These are phyloP conservation scores for Prosapia bicincta DNA, from an alignment of 2,888 invertebrate genomes.

Conservation along the genomic window DNA sequence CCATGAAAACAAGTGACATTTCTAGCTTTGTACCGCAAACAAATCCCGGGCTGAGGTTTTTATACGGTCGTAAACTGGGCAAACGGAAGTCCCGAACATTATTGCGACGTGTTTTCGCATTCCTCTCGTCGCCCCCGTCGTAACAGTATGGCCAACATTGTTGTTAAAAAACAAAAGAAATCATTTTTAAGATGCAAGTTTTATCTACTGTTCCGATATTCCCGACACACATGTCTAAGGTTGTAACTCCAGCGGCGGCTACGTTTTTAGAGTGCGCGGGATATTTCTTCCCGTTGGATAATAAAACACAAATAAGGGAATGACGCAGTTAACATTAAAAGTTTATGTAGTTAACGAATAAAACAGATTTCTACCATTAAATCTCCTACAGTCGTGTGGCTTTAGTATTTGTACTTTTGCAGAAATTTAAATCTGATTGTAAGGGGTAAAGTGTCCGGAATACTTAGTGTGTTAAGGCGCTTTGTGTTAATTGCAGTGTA, in stretches of 20 bases:
- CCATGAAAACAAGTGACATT: neutral
- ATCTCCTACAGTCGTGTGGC: too few relatives aligned
- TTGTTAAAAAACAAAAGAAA: slow-evolving; percentile 2
- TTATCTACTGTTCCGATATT: neutral
- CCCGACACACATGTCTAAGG: neutral
- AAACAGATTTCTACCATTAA: neutral
- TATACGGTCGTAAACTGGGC: neutral
- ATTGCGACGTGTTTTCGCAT: neutral
- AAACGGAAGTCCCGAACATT: neutral
- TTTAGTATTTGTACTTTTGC: too few relatives aligned
- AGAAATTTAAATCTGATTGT: too few relatives aligned
- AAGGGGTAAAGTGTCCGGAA: too few relatives aligned
- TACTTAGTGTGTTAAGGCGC: too few relatives aligned
- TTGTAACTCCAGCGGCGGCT: neutral
- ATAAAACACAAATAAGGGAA: neutral
- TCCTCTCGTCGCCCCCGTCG: neutral
- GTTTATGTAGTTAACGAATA: neutral
- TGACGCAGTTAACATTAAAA: neutral
- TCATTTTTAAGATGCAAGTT: neutral
- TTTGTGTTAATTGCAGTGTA: too few relatives aligned
- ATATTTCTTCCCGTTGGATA: neutral
- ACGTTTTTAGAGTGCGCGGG: neutral
- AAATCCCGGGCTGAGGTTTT: neutral
- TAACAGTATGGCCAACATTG: neutral
- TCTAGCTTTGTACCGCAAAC: neutral